Conservation (phyloP, 2,888 invertebrate genomes). For the Acrobasis repandana region DNA sequence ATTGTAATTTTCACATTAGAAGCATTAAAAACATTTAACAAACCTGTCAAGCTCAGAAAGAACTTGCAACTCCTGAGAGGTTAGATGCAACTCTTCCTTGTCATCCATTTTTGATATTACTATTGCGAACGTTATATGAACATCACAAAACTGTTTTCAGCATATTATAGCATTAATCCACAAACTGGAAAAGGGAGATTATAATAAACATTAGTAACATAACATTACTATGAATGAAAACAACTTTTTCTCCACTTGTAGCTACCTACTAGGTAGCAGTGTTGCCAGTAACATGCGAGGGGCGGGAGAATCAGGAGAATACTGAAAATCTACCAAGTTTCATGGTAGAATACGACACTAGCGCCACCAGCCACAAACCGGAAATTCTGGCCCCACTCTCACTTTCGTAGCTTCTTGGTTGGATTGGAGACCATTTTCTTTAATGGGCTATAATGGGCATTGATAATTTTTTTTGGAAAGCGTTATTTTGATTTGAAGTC, state of each 20-base stretch:
- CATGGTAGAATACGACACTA: too few species aligned
- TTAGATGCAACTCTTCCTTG: conserved; percentile 87
- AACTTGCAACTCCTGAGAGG: conserved; percentile 92
- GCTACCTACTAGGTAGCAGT: not conserved
- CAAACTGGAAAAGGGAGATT: not conserved
- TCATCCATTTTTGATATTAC: conserved; percentile 70
- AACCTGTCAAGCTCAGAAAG: conserved; percentile 95
- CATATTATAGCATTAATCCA: not conserved
- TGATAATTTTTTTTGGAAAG: too few species aligned
- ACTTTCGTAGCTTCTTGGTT: too few species aligned
- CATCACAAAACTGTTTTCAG: conserved; percentile 19
- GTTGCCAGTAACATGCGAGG: not conserved
- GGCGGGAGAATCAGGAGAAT: too few species aligned
- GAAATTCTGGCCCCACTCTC: too few species aligned
- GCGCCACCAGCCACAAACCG: too few species aligned
- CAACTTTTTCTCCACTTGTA: conserved; percentile 12
- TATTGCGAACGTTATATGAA: conserved; percentile 3
- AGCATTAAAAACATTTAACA: conserved; percentile 28
- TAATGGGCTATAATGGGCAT: too few species aligned
- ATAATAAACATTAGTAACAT: conserved; percentile 1
- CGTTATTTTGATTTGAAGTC: too few species aligned
- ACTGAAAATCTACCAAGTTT: too few species aligned
- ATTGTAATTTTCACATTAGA: not conserved
- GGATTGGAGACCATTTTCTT: too few species aligned
- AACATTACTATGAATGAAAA: too few species aligned